Percentiles rank a stretch among this genome's conserved stretches.
phyloP scores from a whole-genome alignment of 2,888 invertebrate genomes.

The Piscicola geometra region DNA sequence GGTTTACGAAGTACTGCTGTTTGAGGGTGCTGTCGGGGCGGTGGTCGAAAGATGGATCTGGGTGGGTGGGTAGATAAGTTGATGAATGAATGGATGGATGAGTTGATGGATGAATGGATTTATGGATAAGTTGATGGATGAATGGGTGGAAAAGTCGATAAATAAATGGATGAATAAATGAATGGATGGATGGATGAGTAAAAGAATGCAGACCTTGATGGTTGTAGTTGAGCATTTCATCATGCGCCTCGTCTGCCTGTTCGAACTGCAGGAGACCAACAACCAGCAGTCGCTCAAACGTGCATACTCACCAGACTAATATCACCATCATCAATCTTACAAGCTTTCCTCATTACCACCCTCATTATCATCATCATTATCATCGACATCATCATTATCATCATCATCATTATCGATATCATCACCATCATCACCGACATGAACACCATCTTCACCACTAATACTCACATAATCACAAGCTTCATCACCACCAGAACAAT shows the following conservation, averaged over 20 bases:
- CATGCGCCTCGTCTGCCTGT: conserved; percentile 15
- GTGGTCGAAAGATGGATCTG: not conserved
- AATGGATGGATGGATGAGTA: not conserved
- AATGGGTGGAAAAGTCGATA: not conserved
- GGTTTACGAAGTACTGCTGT: not conserved
- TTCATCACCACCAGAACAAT: too few relatives aligned
- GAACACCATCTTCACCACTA: too few relatives aligned
- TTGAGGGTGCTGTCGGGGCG: not conserved
- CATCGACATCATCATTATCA: too few relatives aligned
- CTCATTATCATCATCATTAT: too few relatives aligned
- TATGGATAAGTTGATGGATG: not conserved
- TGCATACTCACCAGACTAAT: too few relatives aligned
- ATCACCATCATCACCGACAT: too few relatives aligned
- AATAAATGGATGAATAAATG: conserved; percentile 2
- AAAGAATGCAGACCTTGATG: not conserved
- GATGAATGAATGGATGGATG: not conserved
- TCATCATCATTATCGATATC: too few relatives aligned
- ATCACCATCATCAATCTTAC: too few relatives aligned
- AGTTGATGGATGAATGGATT: not conserved
- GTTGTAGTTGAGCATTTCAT: conserved; percentile 33
- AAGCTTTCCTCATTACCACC: too few relatives aligned
- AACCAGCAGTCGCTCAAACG: too few relatives aligned
- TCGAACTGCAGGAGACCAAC: not conserved
- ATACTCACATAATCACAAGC: too few relatives aligned
- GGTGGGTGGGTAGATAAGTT: not conserved